Evolutionary conservation across 2,113 vertebrate species (phyloP).

Genomic region (Peromyscus californicus): DNA sequence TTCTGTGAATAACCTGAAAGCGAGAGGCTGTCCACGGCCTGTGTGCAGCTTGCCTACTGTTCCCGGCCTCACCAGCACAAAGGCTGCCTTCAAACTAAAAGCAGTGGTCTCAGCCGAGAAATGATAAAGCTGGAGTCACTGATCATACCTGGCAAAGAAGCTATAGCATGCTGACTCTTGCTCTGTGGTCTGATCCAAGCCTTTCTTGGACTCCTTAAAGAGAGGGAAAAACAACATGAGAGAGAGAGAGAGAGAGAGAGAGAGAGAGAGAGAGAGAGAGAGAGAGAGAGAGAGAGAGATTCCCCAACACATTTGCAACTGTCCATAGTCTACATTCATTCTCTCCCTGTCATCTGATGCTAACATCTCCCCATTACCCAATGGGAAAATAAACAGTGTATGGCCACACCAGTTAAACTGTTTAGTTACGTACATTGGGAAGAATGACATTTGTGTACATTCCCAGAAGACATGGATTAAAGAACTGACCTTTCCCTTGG

Average conservation of each 20-base stretch:
- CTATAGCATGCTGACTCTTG: conserved; percentile 2
- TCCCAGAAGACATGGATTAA: conserved; percentile 85
- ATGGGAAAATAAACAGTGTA: conserved; percentile 85
- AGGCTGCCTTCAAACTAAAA: not conserved
- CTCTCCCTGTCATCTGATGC: conserved; percentile 82
- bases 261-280: too few species aligned
- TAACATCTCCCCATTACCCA: conserved; percentile 82
- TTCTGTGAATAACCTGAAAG: not conserved
- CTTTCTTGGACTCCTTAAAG: conserved; percentile 18
- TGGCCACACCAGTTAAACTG: conserved; percentile 83
- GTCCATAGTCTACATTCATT: conserved; percentile 68
- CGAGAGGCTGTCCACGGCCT: not conserved
- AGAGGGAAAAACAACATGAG: not conserved
- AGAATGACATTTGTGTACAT: conserved; percentile 87
- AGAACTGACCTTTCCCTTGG: conserved; percentile 83
- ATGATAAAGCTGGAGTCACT: not conserved
- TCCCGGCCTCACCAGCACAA: not conserved
- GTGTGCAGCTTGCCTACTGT: not conserved
- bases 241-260: not conserved
- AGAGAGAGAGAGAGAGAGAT: not conserved
- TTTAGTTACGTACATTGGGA: conserved; percentile 85
- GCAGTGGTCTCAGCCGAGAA: not conserved
- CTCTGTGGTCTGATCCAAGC: not conserved
- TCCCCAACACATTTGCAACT: conserved; percentile 47
- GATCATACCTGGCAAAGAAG: not conserved